phyloP scores from a whole-genome alignment of 2,888 invertebrate genomes.

The Conops quadrifasciatus region DNA sequence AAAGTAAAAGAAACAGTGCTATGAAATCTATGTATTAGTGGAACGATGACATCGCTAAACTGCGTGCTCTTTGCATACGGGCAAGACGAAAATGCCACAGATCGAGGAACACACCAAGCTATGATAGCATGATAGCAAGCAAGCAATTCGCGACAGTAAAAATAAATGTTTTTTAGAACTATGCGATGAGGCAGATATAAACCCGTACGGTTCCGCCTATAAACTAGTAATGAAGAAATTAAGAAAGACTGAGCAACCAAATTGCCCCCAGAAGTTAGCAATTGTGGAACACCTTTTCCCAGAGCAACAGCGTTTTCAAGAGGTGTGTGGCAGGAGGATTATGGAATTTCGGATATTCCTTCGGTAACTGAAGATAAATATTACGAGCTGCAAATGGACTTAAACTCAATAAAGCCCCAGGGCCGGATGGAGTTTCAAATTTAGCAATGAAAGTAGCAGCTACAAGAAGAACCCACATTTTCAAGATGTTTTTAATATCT shows the following conservation, averaged over 20 bases:
- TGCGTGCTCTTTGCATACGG: background rate
- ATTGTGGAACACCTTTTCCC: too few relatives aligned
- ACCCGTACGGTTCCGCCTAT: background rate
- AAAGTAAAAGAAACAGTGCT: background rate
- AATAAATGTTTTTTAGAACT: background rate
- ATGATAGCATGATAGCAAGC: too few relatives aligned
- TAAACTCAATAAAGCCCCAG: too few relatives aligned
- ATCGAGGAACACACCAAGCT: too few relatives aligned
- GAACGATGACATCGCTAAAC: background rate
- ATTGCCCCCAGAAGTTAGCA: background rate
- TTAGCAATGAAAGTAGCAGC: background rate
- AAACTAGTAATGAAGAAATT: background rate
- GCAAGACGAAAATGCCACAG: background rate
- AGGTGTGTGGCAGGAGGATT: too few relatives aligned
- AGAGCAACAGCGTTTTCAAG: too few relatives aligned
- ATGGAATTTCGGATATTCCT: too few relatives aligned
- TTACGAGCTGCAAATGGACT: too few relatives aligned
- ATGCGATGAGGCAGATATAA: background rate
- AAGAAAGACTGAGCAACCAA: background rate
- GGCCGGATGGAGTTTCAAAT: background rate
- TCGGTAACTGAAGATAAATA: too few relatives aligned
- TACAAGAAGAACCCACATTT: too few relatives aligned
- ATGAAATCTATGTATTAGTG: background rate
- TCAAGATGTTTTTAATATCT: too few relatives aligned
- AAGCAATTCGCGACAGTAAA: too few relatives aligned